Evolutionary conservation across 2,113 vertebrate genomes (phyloP).

Genomic region (Dicerorhinus sumatrensis): DNA sequence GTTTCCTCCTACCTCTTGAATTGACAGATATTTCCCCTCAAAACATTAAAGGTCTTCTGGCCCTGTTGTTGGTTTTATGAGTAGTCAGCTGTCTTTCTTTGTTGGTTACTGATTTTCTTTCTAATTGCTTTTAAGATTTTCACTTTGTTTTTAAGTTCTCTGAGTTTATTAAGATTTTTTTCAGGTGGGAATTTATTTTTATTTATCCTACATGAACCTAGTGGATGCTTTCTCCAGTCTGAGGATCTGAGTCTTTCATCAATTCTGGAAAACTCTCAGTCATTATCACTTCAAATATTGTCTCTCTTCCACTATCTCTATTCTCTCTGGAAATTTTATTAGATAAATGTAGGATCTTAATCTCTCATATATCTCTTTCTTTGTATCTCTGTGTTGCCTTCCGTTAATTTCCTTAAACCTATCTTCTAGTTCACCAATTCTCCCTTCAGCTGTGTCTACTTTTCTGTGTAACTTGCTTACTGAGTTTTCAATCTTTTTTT

Average conservation of each 20-base stretch:
- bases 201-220: not conserved
- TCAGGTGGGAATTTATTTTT: not conserved
- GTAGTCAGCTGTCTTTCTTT: not conserved
- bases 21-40: not conserved
- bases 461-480: not conserved
- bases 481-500: not conserved
- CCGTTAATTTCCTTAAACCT: not conserved
- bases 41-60: not conserved
- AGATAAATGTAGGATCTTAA: not conserved
- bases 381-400: not conserved
- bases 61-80: not conserved
- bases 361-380: not conserved
- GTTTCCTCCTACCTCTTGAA: not conserved
- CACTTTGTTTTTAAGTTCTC: not conserved
- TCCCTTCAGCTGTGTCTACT: not conserved
- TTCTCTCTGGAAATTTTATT: not conserved
- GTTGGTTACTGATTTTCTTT: not conserved
- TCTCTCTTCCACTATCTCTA: not conserved
- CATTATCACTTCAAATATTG: not conserved
- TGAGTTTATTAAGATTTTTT: not conserved
- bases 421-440: not conserved
- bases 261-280: not conserved
- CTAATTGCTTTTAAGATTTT: not conserved
- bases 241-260: not conserved
- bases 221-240: not conserved